Percentiles rank a stretch among this genome's conserved stretches.
These are phyloP conservation scores for Pteromalus puparum DNA, from an alignment of 1,140 invertebrate species.

Conservation along the genomic window DNA sequence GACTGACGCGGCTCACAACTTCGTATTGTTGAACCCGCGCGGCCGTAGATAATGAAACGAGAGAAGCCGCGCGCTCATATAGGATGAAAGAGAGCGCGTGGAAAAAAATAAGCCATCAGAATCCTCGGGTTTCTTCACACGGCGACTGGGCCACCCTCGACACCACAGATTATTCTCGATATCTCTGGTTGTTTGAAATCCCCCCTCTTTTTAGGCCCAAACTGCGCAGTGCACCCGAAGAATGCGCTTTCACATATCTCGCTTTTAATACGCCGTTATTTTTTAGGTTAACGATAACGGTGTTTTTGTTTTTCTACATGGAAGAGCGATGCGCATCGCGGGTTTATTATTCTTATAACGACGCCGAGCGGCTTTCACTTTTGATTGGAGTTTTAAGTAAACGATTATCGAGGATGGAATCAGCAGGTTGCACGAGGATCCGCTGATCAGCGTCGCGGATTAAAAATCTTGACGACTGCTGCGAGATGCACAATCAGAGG, in stretches of 20 bases:
- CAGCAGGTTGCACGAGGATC: background rate
- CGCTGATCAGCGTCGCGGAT: background rate
- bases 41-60: background rate
- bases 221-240: background rate
- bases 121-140: background rate
- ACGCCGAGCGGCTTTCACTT: background rate
- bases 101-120: background rate
- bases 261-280: conserved; percentile 6
- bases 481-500: no score
- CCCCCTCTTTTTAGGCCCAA: background rate
- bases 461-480: background rate
- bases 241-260: background rate
- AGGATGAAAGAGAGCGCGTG: no score
- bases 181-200: background rate
- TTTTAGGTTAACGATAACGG: conserved; percentile 22
- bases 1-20: no score
- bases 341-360: background rate
- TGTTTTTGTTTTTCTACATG: background rate
- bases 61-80: background rate
- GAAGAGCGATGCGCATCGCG: background rate
- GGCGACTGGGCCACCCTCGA: background rate
- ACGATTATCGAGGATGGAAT: background rate
- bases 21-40: background rate
- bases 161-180: background rate
- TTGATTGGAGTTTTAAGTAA: background rate